Evolutionary conservation across 2,888 invertebrate genomes (phyloP).

Genomic region (Vandiemenella viatica): DNA sequence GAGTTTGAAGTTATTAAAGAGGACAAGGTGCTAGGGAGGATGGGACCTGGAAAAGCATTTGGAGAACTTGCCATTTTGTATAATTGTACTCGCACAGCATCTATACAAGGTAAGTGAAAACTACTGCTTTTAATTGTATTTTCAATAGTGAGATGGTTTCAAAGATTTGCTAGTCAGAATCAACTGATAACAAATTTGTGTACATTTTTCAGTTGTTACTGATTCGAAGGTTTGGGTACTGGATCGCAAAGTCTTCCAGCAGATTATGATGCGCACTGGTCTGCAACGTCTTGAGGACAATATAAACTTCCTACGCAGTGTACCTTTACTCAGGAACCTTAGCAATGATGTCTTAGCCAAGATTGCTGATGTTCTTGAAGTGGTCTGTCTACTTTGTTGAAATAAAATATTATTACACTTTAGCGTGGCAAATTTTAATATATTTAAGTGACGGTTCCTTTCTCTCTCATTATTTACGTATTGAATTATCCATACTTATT

Average conservation of each 20-base stretch:
- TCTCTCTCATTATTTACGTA: too few species aligned
- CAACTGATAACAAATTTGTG: too few species aligned
- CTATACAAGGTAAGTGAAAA: slow-evolving; percentile 41
- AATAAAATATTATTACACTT: too few species aligned
- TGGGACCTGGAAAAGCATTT: slow-evolving; percentile 49
- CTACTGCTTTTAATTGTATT: background rate
- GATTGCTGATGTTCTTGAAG: slow-evolving; percentile 54
- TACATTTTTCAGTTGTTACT: slow-evolving; percentile 36
- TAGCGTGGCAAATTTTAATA: too few species aligned
- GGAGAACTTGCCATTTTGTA: slow-evolving; percentile 61
- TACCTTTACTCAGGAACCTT: slow-evolving; percentile 41
- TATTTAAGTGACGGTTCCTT: too few species aligned
- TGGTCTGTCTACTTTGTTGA: too few species aligned
- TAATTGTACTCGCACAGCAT: slow-evolving; percentile 55
- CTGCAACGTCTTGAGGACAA: slow-evolving; percentile 49
- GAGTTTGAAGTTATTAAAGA: slow-evolving; percentile 52
- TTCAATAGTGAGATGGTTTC: background rate
- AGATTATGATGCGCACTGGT: slow-evolving; percentile 56
- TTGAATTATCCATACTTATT: too few species aligned
- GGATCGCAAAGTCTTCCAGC: slow-evolving; percentile 50
- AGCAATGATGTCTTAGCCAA: slow-evolving; percentile 43
- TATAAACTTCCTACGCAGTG: slow-evolving; percentile 47
- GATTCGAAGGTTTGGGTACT: slow-evolving; percentile 50
- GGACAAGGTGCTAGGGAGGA: slow-evolving; percentile 41
- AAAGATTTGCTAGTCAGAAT: background rate